Conservation (phyloP, 2,797 vertebrate species). For the Siniperca scherzeri region DNA sequence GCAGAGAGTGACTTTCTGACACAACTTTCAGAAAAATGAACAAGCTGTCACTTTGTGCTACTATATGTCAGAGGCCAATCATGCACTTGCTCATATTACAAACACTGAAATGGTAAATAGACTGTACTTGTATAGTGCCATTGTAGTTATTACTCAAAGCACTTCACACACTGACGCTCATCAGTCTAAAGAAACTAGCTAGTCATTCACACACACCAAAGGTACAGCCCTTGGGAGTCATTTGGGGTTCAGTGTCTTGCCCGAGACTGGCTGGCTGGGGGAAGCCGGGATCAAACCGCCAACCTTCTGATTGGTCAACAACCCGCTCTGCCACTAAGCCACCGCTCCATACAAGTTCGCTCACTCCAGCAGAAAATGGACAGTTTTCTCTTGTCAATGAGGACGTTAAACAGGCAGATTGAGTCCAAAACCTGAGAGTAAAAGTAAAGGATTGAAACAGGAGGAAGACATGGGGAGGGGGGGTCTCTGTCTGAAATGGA, state of each 20-base stretch:
- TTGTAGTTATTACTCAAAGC: no score
- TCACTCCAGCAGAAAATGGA: not conserved
- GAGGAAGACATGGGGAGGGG: constrained; percentile 4
- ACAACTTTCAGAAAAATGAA: not conserved
- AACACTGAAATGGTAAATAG: constrained; percentile 9
- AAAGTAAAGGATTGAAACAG: constrained; percentile 43
- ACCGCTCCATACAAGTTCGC: not conserved
- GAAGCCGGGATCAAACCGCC: no score
- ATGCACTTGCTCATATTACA: not conserved
- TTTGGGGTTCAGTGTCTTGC: no score
- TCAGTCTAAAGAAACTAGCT: no score
- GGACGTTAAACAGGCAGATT: constrained; percentile 1
- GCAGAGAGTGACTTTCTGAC: not conserved
- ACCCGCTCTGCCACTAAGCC: no score
- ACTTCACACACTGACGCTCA: no score
- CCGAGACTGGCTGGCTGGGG: no score
- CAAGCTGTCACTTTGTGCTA: not conserved
- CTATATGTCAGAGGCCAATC: constrained; percentile 17
- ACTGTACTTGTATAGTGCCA: not conserved
- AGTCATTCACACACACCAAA: no score
- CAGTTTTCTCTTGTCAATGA: not conserved
- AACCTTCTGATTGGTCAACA: no score
- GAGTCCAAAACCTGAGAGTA: constrained; percentile 23
- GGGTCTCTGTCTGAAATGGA: constrained; percentile 56
- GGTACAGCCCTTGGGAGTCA: no score